A percentile compares a stretch with the other conserved stretches of the same genome.
These are phyloP conservation scores for Halcyon chelicuti DNA, from an alignment of 2,797 vertebrate species.

Conservation along the genomic window DNA sequence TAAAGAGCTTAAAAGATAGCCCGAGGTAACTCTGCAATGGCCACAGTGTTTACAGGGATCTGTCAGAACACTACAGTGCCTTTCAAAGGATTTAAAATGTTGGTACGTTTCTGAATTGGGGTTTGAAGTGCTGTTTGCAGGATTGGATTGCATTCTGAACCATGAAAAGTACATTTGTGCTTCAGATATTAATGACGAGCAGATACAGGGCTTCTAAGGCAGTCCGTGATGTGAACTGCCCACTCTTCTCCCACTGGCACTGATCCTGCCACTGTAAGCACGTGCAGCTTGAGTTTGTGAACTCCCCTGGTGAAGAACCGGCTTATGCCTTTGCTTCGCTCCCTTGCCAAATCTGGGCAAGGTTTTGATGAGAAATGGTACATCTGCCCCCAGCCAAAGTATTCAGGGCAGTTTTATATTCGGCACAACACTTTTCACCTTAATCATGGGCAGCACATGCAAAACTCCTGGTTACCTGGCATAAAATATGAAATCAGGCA, in stretches of 20 bases:
- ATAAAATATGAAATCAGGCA: not conserved
- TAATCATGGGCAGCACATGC: not conserved
- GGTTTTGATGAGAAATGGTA: not conserved
- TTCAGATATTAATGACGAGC: not conserved
- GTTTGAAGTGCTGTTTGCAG: not conserved
- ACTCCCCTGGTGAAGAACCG: not conserved
- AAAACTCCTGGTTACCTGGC: not conserved
- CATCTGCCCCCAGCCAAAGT: not conserved
- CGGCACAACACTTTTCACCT: not conserved
- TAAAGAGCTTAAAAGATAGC: constrained; percentile 49
- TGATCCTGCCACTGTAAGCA: fast-evolving
- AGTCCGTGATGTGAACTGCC: fast-evolving
- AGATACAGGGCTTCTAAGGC: not conserved
- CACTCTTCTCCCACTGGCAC: not conserved
- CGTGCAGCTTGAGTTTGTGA: fast-evolving
- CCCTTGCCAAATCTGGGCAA: not conserved
- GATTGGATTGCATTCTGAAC: not conserved
- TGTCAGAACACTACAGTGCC: not conserved
- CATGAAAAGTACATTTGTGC: not conserved
- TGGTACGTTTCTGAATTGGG: not conserved
- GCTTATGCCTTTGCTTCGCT: not conserved
- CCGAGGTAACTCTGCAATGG: constrained; percentile 21
- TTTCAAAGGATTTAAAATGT: not conserved
- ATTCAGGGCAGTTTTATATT: not conserved
- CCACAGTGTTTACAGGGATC: constrained; percentile 19